phyloP scores from a whole-genome alignment of 2,113 vertebrate genomes.

The Fukomys damarensis region DNA sequence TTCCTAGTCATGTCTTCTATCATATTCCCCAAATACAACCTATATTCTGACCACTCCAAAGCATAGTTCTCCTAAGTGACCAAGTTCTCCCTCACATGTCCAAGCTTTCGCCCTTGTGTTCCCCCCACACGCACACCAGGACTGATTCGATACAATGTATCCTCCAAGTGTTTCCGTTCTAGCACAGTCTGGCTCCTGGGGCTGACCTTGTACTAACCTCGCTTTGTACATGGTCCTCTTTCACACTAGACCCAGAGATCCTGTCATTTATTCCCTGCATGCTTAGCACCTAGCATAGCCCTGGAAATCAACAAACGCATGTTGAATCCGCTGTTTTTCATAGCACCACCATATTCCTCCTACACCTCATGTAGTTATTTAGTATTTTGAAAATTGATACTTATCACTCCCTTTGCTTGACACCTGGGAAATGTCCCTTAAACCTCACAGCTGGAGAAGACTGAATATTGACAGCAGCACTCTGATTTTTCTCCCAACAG shows the following conservation, averaged over 20 bases:
- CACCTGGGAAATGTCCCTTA: not conserved
- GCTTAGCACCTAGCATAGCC: not conserved
- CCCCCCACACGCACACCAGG: too few species aligned
- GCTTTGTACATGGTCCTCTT: not conserved
- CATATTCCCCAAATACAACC: not conserved
- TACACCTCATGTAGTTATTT: not conserved
- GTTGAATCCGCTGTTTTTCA: not conserved
- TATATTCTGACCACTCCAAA: not conserved
- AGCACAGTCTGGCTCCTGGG: not conserved
- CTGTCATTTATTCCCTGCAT: not conserved
- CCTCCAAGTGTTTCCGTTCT: not conserved
- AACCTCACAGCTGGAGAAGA: not conserved
- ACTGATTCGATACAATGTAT: not conserved
- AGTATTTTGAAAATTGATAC: not conserved
- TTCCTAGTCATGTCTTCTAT: not conserved
- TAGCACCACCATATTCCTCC: not conserved
- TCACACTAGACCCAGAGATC: not conserved
- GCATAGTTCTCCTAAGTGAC: not conserved
- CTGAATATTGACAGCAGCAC: slow-evolving; percentile 14
- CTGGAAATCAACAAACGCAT: not conserved
- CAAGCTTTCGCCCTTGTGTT: not conserved
- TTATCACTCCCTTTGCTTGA: not conserved
- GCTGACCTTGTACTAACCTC: not conserved
- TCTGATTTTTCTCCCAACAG: not conserved
- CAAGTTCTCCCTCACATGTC: not conserved